Percentiles rank a stretch among this genome's conserved stretches.
phyloP scores from a whole-genome alignment of 2,113 vertebrate genomes.

The Chaenocephalus aceratus region DNA sequence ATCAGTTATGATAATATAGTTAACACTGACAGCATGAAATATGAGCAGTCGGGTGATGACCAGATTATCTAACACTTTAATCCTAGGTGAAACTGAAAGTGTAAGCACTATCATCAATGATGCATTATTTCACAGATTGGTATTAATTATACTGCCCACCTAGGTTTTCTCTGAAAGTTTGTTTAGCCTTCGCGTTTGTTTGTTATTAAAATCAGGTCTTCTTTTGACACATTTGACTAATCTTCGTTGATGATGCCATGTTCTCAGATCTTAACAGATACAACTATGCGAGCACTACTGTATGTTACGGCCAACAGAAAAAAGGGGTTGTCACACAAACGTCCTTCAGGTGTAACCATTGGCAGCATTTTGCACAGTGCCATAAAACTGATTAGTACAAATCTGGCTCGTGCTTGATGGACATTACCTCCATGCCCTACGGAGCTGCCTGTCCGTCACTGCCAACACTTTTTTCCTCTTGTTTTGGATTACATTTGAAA shows the following conservation, averaged over 20 bases:
- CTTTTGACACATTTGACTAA: neutral
- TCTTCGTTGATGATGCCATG: too few relatives aligned
- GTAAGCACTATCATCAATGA: neutral
- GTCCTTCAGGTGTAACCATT: neutral
- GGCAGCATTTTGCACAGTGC: neutral
- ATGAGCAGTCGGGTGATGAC: neutral
- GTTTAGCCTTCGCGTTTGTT: neutral
- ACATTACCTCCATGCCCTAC: neutral
- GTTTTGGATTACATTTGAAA: constrained; percentile 26
- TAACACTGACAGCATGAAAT: neutral
- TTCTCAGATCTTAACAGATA: neutral
- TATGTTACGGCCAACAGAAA: neutral
- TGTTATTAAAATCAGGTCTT: neutral
- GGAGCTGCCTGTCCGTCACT: constrained; percentile 3
- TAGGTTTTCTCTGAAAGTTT: neutral
- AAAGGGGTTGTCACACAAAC: constrained; percentile 1
- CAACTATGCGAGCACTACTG: neutral
- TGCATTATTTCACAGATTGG: neutral
- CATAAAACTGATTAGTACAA: constrained; percentile 16
- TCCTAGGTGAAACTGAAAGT: neutral
- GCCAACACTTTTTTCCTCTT: neutral
- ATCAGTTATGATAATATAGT: neutral
- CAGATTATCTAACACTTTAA: neutral
- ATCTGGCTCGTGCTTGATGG: constrained; percentile 5
- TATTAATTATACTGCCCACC: too few relatives aligned